phyloP scores from a whole-genome alignment of 2,113 vertebrate genomes.

The Poicephalus meyeri region DNA sequence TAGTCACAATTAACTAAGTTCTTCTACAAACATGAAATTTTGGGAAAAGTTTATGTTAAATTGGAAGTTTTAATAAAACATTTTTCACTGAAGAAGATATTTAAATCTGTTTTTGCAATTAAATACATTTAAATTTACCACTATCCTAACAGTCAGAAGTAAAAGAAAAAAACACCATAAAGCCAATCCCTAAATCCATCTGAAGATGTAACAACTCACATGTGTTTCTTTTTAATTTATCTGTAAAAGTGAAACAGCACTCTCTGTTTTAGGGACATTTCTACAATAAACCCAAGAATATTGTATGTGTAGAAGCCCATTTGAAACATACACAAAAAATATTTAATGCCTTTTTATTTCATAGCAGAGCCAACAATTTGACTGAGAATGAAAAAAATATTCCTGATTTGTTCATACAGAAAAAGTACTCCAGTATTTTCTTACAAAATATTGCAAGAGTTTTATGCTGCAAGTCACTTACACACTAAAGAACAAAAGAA shows the following conservation, averaged over 20 bases:
- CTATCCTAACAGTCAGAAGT: not conserved
- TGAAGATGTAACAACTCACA: not conserved
- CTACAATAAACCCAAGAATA: not conserved
- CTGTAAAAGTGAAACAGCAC: not conserved
- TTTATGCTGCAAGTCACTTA: not conserved
- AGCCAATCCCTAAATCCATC: not conserved
- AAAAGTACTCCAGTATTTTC: not conserved
- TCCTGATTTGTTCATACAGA: not conserved
- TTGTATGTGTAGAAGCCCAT: not conserved
- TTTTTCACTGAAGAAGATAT: not conserved
- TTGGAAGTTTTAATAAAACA: not conserved
- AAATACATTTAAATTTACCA: not conserved
- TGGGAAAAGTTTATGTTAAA: not conserved
- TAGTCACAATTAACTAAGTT: not conserved
- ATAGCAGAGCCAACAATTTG: not conserved
- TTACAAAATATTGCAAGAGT: not conserved
- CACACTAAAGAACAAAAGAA: not conserved
- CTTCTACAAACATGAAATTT: not conserved
- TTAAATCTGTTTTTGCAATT: not conserved
- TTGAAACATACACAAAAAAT: not conserved
- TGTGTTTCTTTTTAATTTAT: not conserved
- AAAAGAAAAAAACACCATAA: not conserved
- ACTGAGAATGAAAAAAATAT: not conserved
- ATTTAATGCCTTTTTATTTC: not conserved
- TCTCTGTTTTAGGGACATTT: not conserved